Conservation (phyloP, 2,113 vertebrate species). For the Zapornia atra region DNA sequence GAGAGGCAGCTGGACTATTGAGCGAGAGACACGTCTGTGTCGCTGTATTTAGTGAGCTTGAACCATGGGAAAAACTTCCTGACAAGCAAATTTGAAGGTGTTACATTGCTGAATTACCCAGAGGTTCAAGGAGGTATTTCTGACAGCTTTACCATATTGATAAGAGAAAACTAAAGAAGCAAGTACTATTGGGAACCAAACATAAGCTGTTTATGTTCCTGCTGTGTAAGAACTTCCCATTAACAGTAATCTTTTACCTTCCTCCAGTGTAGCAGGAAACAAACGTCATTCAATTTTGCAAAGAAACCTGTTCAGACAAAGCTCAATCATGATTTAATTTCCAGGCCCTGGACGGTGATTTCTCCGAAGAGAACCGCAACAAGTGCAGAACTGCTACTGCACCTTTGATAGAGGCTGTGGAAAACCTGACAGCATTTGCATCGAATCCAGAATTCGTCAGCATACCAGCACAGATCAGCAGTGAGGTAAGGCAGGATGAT, state of each 20-base stretch:
- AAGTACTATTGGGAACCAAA: background rate
- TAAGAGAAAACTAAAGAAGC: background rate
- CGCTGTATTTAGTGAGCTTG: background rate
- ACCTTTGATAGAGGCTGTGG: constrained; percentile 94
- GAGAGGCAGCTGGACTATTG: background rate
- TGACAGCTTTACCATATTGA: background rate
- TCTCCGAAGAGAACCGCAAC: constrained; percentile 95
- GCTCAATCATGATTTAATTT: background rate
- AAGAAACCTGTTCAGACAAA: background rate
- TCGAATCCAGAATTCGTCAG: constrained; percentile 98
- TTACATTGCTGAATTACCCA: background rate
- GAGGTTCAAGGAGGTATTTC: background rate
- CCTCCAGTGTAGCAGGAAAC: background rate
- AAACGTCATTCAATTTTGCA: background rate
- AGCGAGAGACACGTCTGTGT: background rate
- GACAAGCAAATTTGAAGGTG: background rate
- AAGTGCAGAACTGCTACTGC: constrained; percentile 89
- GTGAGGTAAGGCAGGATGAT: constrained; percentile 85
- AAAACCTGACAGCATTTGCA: constrained; percentile 94
- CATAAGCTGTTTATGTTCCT: background rate
- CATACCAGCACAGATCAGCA: constrained; percentile 95
- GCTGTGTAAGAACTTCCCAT: background rate
- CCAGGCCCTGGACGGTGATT: constrained; percentile 93
- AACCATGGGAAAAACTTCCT: background rate
- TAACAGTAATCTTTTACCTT: background rate